phyloP scores from a whole-genome alignment of 2,888 invertebrate genomes.

The Hirtodrosophila alboralis region DNA sequence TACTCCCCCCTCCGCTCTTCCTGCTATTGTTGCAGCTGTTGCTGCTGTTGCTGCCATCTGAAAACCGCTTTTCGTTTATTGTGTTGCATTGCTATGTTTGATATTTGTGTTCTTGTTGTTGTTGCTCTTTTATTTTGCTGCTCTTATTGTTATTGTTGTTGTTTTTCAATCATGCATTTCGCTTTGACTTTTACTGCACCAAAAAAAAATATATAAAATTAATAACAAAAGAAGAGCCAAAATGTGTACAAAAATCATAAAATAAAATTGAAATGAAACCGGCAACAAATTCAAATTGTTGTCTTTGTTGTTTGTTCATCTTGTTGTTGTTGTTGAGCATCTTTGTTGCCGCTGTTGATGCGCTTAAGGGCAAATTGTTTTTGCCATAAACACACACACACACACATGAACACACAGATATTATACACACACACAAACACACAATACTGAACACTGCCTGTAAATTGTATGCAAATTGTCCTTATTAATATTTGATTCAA shows the following conservation, averaged over 20 bases:
- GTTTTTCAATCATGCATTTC: slow-evolving; percentile 73
- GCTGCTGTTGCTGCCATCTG: slow-evolving; percentile 4
- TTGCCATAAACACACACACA: slow-evolving; percentile 31
- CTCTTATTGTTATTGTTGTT: slow-evolving; percentile 42
- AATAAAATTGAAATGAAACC: slow-evolving; percentile 55
- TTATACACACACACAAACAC: slow-evolving; percentile 18
- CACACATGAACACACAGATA: slow-evolving; percentile 14
- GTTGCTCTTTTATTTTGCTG: slow-evolving; percentile 3
- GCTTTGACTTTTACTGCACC: slow-evolving; percentile 73
- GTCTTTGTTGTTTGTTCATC: slow-evolving; percentile 42
- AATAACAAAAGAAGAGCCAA: slow-evolving; percentile 4
- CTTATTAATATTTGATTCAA: slow-evolving; percentile 40
- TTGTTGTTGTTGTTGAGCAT: slow-evolving; percentile 41
- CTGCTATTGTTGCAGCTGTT: not conserved
- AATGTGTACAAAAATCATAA: slow-evolving; percentile 19
- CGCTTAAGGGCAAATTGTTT: slow-evolving; percentile 59
- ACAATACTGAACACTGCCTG: slow-evolving; percentile 64
- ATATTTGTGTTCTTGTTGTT: slow-evolving; percentile 21
- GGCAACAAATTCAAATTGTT: slow-evolving; percentile 59
- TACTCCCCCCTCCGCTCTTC: not conserved
- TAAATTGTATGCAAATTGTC: slow-evolving; percentile 54
- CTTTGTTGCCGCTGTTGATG: slow-evolving; percentile 56
- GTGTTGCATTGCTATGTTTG: slow-evolving; percentile 38
- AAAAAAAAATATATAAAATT: slow-evolving; percentile 24
- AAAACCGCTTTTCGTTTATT: slow-evolving; percentile 38